A percentile compares a stretch with the other conserved stretches of the same genome.
phyloP scores from a whole-genome alignment of 1,140 invertebrate species.

The Leptinotarsa texana region DNA sequence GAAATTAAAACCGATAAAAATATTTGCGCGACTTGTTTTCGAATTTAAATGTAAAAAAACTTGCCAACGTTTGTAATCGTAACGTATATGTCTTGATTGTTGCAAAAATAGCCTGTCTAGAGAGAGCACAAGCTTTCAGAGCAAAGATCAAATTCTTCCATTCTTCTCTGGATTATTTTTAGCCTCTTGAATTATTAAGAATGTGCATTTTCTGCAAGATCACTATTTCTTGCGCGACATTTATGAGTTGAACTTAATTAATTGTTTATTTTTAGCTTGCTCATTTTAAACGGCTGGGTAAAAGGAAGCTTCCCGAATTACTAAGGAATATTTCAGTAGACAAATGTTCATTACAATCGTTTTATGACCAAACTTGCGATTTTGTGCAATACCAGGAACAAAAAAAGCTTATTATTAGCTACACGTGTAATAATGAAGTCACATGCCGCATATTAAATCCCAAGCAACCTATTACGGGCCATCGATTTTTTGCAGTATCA shows the following conservation, averaged over 20 bases:
- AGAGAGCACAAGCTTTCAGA: not conserved
- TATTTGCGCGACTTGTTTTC: constrained; percentile 1
- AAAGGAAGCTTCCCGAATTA: not conserved
- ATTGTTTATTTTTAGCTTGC: not conserved
- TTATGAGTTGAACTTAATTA: not conserved
- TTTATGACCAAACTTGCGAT: not conserved
- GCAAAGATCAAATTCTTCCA: not conserved
- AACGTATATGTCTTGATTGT: too few relatives aligned
- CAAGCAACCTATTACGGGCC: not conserved
- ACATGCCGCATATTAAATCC: not conserved
- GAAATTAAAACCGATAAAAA: not conserved
- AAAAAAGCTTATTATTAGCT: not conserved
- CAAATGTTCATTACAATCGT: not conserved
- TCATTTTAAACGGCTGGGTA: not conserved
- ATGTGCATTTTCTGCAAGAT: constrained; percentile 1
- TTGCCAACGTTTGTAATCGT: not conserved
- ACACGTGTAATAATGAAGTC: not conserved
- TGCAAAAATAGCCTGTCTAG: too few relatives aligned
- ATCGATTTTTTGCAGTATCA: not conserved
- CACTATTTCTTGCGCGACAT: constrained; percentile 4
- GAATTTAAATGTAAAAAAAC: not conserved
- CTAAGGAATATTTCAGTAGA: not conserved
- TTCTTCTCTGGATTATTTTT: not conserved
- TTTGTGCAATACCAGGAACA: not conserved
- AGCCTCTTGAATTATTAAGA: constrained; percentile 1